These are phyloP conservation scores for Penaeus vannamei DNA, from an alignment of 1,140 invertebrate genomes.

Conservation along the genomic window DNA sequence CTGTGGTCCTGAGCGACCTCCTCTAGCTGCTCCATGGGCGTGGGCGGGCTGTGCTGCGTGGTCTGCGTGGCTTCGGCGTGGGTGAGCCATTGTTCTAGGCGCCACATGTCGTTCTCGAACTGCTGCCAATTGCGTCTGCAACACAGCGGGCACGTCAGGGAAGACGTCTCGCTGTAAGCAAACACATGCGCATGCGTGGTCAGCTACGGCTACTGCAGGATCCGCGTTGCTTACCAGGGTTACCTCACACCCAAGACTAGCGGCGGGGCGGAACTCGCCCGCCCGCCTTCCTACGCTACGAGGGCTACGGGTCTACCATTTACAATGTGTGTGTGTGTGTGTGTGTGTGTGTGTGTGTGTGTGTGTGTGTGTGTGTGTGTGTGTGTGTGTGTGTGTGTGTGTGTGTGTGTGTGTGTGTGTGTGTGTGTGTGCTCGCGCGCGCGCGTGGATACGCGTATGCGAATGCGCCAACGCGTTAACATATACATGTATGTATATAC, in stretches of 20 bases:
- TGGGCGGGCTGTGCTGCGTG: conserved; percentile 78
- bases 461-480: background rate
- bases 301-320: too few relatives aligned
- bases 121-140: conserved; percentile 90
- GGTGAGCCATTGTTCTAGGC: conserved; percentile 90
- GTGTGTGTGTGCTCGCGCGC: too few relatives aligned
- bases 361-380: too few relatives aligned
- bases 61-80: conserved; percentile 87
- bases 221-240: background rate
- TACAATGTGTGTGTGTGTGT: too few relatives aligned
- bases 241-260: background rate
- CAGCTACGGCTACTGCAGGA: conserved; percentile 43
- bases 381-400: too few relatives aligned
- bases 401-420: too few relatives aligned
- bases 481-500: conserved; percentile 17
- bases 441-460: background rate
- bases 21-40: conserved; percentile 86
- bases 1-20: conserved; percentile 84
- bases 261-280: background rate
- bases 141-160: conserved; percentile 78
- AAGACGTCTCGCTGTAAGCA: conserved; percentile 79
- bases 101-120: conserved; percentile 89
- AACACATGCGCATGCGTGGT: conserved; percentile 77
- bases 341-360: too few relatives aligned
- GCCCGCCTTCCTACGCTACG: too few relatives aligned